Base-by-base conservation (phyloP, 2,888 invertebrate genomes). In the Dynastes hyllus region DNA sequence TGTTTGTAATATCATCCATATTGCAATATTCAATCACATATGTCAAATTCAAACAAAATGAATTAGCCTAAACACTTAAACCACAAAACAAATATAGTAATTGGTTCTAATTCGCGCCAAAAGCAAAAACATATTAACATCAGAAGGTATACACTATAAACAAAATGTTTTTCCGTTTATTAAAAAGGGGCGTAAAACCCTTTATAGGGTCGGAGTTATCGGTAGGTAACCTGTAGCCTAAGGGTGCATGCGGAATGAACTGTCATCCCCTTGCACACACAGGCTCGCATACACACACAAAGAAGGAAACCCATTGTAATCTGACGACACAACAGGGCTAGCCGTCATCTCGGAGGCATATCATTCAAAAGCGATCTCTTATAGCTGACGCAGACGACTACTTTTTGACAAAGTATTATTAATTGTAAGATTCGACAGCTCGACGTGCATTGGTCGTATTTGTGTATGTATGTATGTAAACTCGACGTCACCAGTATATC, bases 151-250 rank as follows among this genome's bases (percentile, higher is more conserved):
- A 29, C 13, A 40, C 40, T 16, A n/a, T n/a, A n/a, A n/a, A n/a
- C n/a, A n/a, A n/a, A n/a, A n/a, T n/a, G n/a, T n/a, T n/a, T n/a
- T n/a, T n/a, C n/a, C 71, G 71, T 71, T 77, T 77, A 77, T 77
- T 77, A 77, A 77, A 45, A 45, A 69, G 55, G 69, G 67, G 16
- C 37, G 77, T 58, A 77, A 55, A 77, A 77, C 77, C 77, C 61
- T 77, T 69, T 58, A 69, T 69, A 45, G 67, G 77, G 66, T 67
- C 63, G 73, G 61, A 79, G 71, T 79, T 79, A 81, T 82, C 77
- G 81, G 80, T 81, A 82, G 81, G 79, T 81, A 82, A 82, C 82
- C 80, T 82, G 80, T 82, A 82, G 82, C 82, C 81, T 69, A 69
- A 78, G 80, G 82, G 81, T 82, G 80, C 78, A 82, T 81, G 80